Conservation (phyloP, 2,888 invertebrate species). For the Aphrophora alni region DNA sequence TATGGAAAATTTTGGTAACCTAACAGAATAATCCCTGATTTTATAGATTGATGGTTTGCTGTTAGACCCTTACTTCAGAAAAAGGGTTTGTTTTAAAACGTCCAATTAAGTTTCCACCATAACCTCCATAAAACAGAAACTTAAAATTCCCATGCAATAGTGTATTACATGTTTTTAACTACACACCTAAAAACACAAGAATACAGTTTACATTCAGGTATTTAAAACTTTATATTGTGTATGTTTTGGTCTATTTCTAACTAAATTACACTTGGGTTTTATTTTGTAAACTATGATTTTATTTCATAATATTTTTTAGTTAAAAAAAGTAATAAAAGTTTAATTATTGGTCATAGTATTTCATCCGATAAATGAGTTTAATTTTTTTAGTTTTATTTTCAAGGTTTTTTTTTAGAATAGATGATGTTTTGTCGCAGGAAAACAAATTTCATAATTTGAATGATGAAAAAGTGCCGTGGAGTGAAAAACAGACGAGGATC, state of each 20-base stretch:
- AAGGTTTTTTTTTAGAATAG: not conserved
- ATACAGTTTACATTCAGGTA: not conserved
- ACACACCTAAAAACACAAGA: too few species aligned
- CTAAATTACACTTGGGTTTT: not conserved
- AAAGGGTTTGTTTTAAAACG: too few species aligned
- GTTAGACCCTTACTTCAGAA: too few species aligned
- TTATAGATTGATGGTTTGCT: too few species aligned
- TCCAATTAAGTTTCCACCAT: too few species aligned
- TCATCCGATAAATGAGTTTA: not conserved
- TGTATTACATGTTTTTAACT: too few species aligned
- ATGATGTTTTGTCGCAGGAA: conserved; percentile 15
- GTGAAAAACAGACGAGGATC: conserved; percentile 20
- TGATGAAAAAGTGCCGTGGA: conserved; percentile 17
- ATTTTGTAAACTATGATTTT: not conserved
- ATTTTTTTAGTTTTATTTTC: not conserved
- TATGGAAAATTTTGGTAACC: too few species aligned
- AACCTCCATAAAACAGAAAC: too few species aligned
- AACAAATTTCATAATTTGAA: conserved; percentile 31
- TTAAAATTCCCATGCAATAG: too few species aligned
- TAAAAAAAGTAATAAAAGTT: not conserved
- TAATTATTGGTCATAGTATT: not conserved
- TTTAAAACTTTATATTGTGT: not conserved
- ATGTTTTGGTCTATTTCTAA: not conserved
- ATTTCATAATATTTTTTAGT: not conserved
- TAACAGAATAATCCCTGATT: too few species aligned